Conservation (phyloP, 92 coral and sea anemone genomes). For the Epizoanthus stellaris region DNA sequence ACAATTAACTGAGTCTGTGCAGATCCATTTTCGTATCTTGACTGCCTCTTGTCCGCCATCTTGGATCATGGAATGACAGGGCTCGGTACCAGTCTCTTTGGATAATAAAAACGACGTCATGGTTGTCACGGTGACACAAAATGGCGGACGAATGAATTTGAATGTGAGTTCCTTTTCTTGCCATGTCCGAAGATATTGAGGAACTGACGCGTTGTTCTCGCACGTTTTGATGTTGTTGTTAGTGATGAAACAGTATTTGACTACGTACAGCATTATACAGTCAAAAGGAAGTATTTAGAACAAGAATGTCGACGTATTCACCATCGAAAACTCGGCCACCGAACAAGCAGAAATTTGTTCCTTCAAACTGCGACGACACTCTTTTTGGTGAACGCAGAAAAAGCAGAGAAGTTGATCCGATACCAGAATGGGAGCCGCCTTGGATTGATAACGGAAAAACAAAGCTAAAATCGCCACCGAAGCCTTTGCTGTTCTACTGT, state of each 20-base stretch:
- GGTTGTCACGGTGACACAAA: constrained; percentile 20
- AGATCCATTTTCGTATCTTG: too few relatives aligned
- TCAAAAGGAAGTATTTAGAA: background rate
- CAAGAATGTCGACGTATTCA: constrained; percentile 18
- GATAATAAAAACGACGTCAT: too few relatives aligned
- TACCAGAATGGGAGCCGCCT: constrained; percentile 83
- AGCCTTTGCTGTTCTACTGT: constrained; percentile 88
- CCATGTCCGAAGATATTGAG: too few relatives aligned
- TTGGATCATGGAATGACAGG: too few relatives aligned
- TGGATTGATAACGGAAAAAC: constrained; percentile 79
- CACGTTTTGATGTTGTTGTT: too few relatives aligned
- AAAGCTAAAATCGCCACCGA: constrained; percentile 61
- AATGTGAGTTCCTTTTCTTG: too few relatives aligned
- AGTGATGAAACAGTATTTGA: too few relatives aligned
- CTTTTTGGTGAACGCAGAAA: constrained; percentile 85
- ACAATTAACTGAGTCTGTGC: too few relatives aligned
- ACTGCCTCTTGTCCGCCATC: too few relatives aligned
- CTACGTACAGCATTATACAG: too few relatives aligned
- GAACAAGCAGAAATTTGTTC: constrained; percentile 60
- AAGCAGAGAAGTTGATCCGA: constrained; percentile 68
- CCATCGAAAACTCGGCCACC: constrained; percentile 21
- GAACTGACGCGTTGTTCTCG: too few relatives aligned
- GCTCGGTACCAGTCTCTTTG: too few relatives aligned
- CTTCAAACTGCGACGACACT: constrained; percentile 83
- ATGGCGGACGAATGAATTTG: background rate